Evolutionary conservation across 2,797 vertebrate genomes (phyloP).

Genomic region (Hephaestus fuliginosus): DNA sequence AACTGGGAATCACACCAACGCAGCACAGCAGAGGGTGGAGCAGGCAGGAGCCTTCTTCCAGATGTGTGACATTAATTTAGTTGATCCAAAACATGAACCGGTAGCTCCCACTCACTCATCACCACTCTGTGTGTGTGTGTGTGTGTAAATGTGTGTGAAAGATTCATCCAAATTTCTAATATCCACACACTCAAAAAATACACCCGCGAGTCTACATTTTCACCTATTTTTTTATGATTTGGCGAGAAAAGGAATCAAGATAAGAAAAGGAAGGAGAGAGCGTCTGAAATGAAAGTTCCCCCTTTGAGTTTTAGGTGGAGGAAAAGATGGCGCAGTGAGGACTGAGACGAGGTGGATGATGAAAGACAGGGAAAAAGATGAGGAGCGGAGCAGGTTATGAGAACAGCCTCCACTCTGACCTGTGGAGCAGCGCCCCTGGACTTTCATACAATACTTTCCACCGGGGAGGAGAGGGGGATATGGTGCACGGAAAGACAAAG

Average conservation of each 20-base stretch:
- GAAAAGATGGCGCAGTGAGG: constrained; percentile 14
- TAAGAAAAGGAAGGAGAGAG: neutral
- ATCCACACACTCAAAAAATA: constrained; percentile 39
- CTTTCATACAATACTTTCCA: constrained; percentile 82
- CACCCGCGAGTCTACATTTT: constrained; percentile 29
- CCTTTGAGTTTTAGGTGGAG: constrained; percentile 35
- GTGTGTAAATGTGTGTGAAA: constrained; percentile 28
- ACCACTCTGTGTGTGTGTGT: constrained; percentile 47
- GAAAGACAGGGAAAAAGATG: constrained; percentile 56
- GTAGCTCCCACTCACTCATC: constrained; percentile 84
- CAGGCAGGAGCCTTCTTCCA: constrained; percentile 83
- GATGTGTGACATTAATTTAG: constrained; percentile 86
- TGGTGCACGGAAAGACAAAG: constrained; percentile 83
- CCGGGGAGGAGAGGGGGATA: constrained; percentile 75
- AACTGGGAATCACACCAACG: constrained; percentile 86
- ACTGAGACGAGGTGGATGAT: constrained; percentile 49
- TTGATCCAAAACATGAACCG: constrained; percentile 85
- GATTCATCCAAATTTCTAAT: constrained; percentile 24
- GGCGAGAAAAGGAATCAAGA: constrained; percentile 2
- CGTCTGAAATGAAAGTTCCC: neutral
- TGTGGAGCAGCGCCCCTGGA: constrained; percentile 81
- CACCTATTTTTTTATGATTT: constrained; percentile 3
- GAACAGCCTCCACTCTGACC: constrained; percentile 85
- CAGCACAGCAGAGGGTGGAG: constrained; percentile 83
- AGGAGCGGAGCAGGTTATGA: constrained; percentile 83